phyloP scores from a whole-genome alignment of 2,113 vertebrate species.

The Myxocyprinus asiaticus region DNA sequence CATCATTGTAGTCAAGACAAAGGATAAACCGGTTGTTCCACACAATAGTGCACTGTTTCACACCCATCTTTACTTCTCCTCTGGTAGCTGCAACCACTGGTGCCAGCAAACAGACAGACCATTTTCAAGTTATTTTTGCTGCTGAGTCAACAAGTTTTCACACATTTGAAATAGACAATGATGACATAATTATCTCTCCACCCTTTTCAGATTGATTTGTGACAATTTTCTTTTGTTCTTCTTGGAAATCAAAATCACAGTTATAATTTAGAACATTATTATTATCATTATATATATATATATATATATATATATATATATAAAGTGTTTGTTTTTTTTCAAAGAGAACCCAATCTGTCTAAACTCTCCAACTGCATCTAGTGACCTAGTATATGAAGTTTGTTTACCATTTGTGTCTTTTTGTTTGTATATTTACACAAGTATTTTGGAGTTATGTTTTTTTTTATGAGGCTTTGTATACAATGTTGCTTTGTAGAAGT shows the following conservation, averaged over 20 bases:
- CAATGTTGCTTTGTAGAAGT: too few relatives aligned
- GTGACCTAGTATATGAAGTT: too few relatives aligned
- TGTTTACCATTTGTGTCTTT: constrained; percentile 40
- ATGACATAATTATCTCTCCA: constrained; percentile 7
- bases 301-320: too few relatives aligned
- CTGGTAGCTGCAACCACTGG: background rate
- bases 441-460: background rate
- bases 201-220: constrained; percentile 9
- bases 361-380: too few relatives aligned
- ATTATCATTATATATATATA: too few relatives aligned
- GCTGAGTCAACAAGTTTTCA: constrained; percentile 26
- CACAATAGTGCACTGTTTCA: constrained; percentile 24
- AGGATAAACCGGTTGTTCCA: background rate
- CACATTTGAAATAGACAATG: constrained; percentile 8
- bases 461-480: too few relatives aligned
- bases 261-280: background rate
- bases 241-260: background rate
- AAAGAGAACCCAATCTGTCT: background rate
- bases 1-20: constrained; percentile 15
- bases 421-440: constrained; percentile 2
- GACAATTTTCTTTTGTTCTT: constrained; percentile 30
- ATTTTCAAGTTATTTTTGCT: constrained; percentile 11
- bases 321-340: too few relatives aligned
- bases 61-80: background rate
- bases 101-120: constrained; percentile 11